Base-by-base conservation (phyloP, 1,140 invertebrate species). In the Hyles euphorbiae region DNA sequence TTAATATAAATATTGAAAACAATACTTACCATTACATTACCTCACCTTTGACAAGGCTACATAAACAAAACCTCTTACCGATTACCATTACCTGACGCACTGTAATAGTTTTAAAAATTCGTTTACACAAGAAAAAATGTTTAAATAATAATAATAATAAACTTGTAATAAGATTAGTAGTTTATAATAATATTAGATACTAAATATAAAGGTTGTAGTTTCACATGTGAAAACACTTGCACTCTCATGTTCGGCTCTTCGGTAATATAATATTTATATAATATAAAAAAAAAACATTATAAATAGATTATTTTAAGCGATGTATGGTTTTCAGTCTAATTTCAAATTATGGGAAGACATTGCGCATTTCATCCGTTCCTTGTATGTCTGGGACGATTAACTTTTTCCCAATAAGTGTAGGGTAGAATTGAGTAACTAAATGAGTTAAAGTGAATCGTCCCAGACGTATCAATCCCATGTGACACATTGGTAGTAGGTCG, bases 141-240 rank as follows among this genome's bases (percentile, higher is more conserved):
- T 34, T 11, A 48, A 64, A 77, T 78, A 79, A 63, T 61, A 55
- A 58, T 67, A 74, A 64, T 66, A 66, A 74, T 78, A 76, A 68
- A 73, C 65, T 70, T 75, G 75, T 75, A 79, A 78, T 77, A 77
- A 63, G 71, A 86, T 88, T 86, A 88, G 85, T 88, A 74, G 59
- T 84, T 81, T 75, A 87, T 81, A 85, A 80, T 84, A 87, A 79
- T 83, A 83, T 78, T 77, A 83, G 75, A 81, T 83, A 85, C 68
- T 78, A 75, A 75, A 77, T 82, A 78, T 79, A 81, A 82, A 66
- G 78, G 75, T 85, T 81, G 76, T 75, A 81, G 76, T 84, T 88
- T 88, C 86, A 88, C 86, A 88, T 88, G 84, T 88, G 84, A 88
- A 85, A 87, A 87, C 84, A 88, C 86, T 85, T 85, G 84, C 86